phyloP scores from a whole-genome alignment of 2,888 invertebrate species.

The Hemaris fuciformis region DNA sequence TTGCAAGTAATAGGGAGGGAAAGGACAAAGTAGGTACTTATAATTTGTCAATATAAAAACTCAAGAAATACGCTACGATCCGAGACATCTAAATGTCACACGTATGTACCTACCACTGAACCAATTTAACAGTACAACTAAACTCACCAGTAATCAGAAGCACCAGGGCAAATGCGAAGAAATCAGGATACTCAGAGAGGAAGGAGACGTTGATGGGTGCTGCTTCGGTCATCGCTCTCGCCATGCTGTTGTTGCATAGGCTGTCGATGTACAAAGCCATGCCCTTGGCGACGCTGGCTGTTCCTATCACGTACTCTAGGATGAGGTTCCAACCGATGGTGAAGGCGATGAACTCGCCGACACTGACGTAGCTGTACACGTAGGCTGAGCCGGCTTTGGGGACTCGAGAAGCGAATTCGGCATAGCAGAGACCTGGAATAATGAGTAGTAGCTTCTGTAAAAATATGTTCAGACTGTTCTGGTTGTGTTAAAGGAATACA shows the following conservation, averaged over 20 bases:
- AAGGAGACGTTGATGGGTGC: conserved; percentile 85
- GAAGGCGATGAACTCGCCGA: conserved; percentile 95
- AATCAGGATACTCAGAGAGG: conserved; percentile 88
- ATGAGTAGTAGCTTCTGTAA: background rate
- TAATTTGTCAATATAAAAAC: too few relatives aligned
- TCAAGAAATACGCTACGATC: too few relatives aligned
- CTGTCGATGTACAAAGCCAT: conserved; percentile 90
- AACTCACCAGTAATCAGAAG: conserved; percentile 85
- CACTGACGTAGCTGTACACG: conserved; percentile 94
- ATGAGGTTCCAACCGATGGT: conserved; percentile 97
- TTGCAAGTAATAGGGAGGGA: too few relatives aligned
- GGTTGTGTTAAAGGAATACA: too few relatives aligned
- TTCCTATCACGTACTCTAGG: conserved; percentile 92
- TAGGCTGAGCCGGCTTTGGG: conserved; percentile 96
- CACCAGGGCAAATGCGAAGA: conserved; percentile 87
- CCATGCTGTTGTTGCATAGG: conserved; percentile 85
- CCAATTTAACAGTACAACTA: too few relatives aligned
- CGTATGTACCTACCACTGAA: too few relatives aligned
- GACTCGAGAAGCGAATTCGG: conserved; percentile 93
- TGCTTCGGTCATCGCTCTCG: conserved; percentile 81
- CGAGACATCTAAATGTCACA: too few relatives aligned
- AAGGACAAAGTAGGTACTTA: too few relatives aligned
- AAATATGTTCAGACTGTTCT: too few relatives aligned
- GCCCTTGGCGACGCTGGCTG: conserved; percentile 89
- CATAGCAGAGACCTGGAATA: conserved; percentile 90